phyloP scores from a whole-genome alignment of 2,797 vertebrate species.

The Micropoecilia bifurca region DNA sequence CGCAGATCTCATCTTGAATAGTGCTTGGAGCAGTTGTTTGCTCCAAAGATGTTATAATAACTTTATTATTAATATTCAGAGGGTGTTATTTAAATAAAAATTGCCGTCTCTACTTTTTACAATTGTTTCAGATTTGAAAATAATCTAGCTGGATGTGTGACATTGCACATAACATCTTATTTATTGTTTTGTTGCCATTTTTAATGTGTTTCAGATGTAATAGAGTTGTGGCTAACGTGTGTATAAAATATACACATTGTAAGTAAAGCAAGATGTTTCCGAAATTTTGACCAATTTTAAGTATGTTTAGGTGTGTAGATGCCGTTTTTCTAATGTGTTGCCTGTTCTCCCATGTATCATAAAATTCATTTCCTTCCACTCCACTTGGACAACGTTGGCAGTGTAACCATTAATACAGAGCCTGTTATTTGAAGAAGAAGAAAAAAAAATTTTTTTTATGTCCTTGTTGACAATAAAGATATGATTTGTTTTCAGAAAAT shows the following conservation, averaged over 20 bases:
- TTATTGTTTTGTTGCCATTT: constrained; percentile 82
- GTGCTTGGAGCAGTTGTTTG: constrained; percentile 77
- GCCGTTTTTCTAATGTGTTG: constrained; percentile 62
- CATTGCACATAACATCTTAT: constrained; percentile 84
- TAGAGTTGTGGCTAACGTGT: constrained; percentile 42
- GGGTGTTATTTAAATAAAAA: constrained; percentile 63
- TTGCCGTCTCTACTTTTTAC: constrained; percentile 63
- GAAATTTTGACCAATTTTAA: constrained; percentile 70
- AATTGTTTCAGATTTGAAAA: constrained; percentile 77
- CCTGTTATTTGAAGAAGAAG: constrained; percentile 73
- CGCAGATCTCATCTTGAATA: constrained; percentile 78
- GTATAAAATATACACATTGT: constrained; percentile 61
- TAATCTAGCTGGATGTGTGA: constrained; percentile 78
- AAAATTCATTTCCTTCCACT: constrained; percentile 68
- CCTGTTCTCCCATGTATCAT: constrained; percentile 69
- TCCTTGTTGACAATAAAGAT: constrained; percentile 85
- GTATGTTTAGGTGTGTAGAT: constrained; percentile 75
- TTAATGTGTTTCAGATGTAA: constrained; percentile 79
- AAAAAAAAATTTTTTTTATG: constrained; percentile 74
- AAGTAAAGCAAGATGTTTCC: constrained; percentile 60
- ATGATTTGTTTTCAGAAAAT: constrained; percentile 72
- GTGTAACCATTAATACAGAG: constrained; percentile 77
- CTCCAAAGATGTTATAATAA: constrained; percentile 81
- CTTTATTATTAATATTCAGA: constrained; percentile 75
- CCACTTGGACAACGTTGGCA: constrained; percentile 75